Base-by-base conservation (phyloP, 2,888 invertebrate species). In the Odontomyia ornata region DNA sequence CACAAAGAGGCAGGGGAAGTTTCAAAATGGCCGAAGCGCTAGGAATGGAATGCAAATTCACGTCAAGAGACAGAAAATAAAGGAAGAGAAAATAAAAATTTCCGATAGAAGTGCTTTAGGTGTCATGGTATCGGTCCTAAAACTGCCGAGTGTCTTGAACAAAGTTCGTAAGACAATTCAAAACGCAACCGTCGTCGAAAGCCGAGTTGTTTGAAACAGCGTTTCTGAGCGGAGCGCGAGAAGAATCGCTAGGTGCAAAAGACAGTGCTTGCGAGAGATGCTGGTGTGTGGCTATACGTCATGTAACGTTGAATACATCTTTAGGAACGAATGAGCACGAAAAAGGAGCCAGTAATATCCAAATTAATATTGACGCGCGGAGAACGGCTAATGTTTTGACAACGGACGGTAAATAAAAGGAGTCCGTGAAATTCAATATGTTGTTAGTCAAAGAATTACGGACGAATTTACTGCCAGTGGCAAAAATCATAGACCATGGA, bases 401-500 rank as follows among this genome's bases (percentile, higher is more conserved):
- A 1, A 1, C 21, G 1, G 25, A 60, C 15, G 21, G 60, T 0
- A 60, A 1, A 0, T 0, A 0, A 25, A 60, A 1, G 0, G 2
- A 60, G 60, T 23, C 60, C 0, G 64, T 52, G 75, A 43, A 9
- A 75, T 28, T 47, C 73, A 69, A 75, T 71, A 73, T 36, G 79
- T 56, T 27, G 43, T 25, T 13, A 73, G 72, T 30, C 1, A 60
- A 21, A 60, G n/a, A 77, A 1, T 36, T 77, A 23, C 43, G 71
- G 7, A 77, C 73, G 43, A 75, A 75, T 62, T 75, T 77, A 11
- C 23, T 77, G 23, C 77, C 71, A 27, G 73, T 78, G 46, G 56
- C 75, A 43, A 77, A 69, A 67, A 75, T 77, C 23, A 78, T 78
- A 7, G 77, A 78, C 46, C 71, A 77, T 21, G 77, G 18, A 9